These are phyloP conservation scores for Pemphredon lugubris DNA, from an alignment of 2,888 invertebrate genomes.

Conservation along the genomic window DNA sequence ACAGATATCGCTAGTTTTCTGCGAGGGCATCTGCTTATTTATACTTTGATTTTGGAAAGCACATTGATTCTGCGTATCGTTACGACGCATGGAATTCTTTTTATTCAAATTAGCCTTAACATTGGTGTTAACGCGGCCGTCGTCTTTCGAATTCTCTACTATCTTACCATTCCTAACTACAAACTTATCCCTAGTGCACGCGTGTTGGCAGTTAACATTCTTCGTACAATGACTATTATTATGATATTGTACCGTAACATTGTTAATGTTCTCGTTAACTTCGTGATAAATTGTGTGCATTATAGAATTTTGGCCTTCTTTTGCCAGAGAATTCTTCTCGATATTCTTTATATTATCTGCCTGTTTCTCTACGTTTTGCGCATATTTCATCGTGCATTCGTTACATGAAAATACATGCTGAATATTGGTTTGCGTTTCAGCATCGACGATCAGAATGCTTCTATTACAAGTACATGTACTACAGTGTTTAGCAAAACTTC, in stretches of 20 bases:
- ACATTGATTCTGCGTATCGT: constrained; percentile 35
- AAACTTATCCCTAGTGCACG: constrained; percentile 49
- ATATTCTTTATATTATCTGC: constrained; percentile 32
- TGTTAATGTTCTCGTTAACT: constrained; percentile 52
- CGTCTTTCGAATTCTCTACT: constrained; percentile 44
- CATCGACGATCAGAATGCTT: constrained; percentile 74
- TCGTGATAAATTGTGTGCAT: constrained; percentile 54
- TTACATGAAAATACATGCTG: constrained; percentile 44
- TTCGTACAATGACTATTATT: constrained; percentile 49
- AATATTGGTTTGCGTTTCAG: constrained; percentile 74
- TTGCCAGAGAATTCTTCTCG: constrained; percentile 45
- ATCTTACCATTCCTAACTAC: constrained; percentile 45
- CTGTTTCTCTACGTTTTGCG: constrained; percentile 40
- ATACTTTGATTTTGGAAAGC: constrained; percentile 41
- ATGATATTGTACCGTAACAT: constrained; percentile 53
- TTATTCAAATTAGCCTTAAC: constrained; percentile 46
- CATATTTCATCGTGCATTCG: constrained; percentile 54
- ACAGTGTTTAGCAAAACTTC: constrained; percentile 90
- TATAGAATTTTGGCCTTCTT: constrained; percentile 55
- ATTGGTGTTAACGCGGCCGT: constrained; percentile 22
- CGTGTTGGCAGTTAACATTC: constrained; percentile 42
- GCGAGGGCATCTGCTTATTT: constrained; percentile 23
- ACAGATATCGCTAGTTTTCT: constrained; percentile 37
- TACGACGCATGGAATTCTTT: constrained; percentile 49
- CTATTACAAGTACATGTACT: constrained; percentile 89